Evolutionary conservation across 92 coral and sea anemone genomes (phyloP).

Genomic region (Umimayanthus kanabou): DNA sequence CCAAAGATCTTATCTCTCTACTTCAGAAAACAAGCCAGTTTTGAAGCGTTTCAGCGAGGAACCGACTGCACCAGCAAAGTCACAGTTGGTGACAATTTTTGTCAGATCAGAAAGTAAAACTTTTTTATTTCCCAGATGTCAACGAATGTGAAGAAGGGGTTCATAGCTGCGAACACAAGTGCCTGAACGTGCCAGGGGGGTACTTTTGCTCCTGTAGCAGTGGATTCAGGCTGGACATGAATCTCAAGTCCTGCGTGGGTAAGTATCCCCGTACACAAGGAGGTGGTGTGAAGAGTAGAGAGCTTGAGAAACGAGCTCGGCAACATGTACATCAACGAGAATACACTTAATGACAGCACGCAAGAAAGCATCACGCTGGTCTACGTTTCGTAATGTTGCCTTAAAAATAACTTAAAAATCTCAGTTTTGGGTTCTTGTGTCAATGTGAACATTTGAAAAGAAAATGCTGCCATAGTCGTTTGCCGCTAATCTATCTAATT

Average conservation of each 20-base stretch:
- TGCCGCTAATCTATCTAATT: too few species aligned
- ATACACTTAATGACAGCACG: too few species aligned
- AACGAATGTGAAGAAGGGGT: conserved; percentile 89
- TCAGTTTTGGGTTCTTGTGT: too few species aligned
- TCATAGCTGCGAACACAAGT: conserved; percentile 86
- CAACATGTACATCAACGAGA: too few species aligned
- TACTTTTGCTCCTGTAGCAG: conserved; percentile 93
- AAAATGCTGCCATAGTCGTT: too few species aligned
- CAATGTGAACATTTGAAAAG: too few species aligned
- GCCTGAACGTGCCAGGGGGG: conserved; percentile 92
- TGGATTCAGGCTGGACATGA: conserved; percentile 83
- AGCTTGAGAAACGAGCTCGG: not conserved
- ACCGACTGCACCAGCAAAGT: not conserved
- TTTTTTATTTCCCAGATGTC: conserved; percentile 55
- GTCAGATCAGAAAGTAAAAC: not conserved
- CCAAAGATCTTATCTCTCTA: too few species aligned
- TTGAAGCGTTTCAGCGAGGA: not conserved
- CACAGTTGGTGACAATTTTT: not conserved
- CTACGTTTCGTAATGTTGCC: too few species aligned
- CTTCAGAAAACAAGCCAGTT: too few species aligned
- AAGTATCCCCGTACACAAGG: conserved; percentile 20
- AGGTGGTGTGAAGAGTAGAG: not conserved
- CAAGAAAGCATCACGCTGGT: too few species aligned
- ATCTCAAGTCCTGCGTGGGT: conserved; percentile 95
- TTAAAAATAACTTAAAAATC: too few species aligned